Evolutionary conservation across 2,113 vertebrate genomes (phyloP), one percentile per base, ranked within the genome.

Genomic region (Zosterops pallidus): DNA sequence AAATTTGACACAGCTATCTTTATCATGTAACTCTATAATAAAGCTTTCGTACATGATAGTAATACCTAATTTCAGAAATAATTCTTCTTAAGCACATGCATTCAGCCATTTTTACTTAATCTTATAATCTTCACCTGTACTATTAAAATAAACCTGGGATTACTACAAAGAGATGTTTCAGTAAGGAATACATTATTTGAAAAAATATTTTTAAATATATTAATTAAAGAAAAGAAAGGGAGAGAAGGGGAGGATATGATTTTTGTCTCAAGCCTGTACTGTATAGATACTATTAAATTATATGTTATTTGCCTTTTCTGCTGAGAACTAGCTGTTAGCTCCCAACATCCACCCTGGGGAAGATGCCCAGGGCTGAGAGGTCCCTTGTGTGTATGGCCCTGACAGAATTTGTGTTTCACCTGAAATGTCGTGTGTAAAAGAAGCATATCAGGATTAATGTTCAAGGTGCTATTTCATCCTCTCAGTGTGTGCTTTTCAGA

Each of bases 201-300:
- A 67, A 57, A 57, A 67, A 21, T 7, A 21, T 17, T 63, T 59
- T 24, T 6, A 47, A 37, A 28, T 35, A 11, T 2, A 35, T 31
- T 25, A 17, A 25, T 49, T 59, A 56, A 81, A 23, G 10, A 50
- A 55, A 6, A 39, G 3, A 62, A 46, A 18, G 6, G 4, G 7
- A 9, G 9, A 8, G 3, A 28, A 14, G 14, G 4, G 0, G 7
- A n/a, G 18, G 6, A 6, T 71, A 24, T 44, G 29, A 37, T 44
- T 83, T 92, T 47, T 85, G 21, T 67, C 47, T 52, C 13, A 26
- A 47, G 12, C 5, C 9, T 60, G 1, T n/a, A 44, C 9, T 1
- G 0, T 31, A 33, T 25, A 52, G 14, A 33, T 6, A 68, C 8
- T 60, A 14, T 72, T 75, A 68, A 84, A 71, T 64, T n/a, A 33